Conservation (phyloP, 2,888 invertebrate genomes). For the Rhagonycha lutea region DNA sequence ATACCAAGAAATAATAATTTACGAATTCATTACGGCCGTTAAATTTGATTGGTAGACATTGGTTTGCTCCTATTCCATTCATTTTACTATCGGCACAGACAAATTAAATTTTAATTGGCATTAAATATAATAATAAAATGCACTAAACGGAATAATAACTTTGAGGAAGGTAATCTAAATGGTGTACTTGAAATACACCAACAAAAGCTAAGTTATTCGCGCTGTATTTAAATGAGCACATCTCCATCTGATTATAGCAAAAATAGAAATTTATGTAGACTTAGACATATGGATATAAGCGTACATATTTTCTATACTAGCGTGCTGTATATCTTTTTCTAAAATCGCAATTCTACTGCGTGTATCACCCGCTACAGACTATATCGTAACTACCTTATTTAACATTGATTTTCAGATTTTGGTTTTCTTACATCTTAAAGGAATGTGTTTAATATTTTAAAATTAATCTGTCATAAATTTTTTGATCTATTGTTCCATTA, state of each 20-base stretch:
- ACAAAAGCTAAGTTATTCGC: constrained; percentile 7
- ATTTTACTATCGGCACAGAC: background rate
- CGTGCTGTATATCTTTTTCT: constrained; percentile 16
- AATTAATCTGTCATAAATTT: background rate
- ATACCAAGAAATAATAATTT: background rate
- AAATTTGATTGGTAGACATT: background rate
- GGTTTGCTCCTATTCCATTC: background rate
- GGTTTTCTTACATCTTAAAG: background rate
- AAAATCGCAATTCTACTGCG: constrained; percentile 11
- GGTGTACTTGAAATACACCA: constrained; percentile 3
- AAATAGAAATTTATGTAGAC: constrained; percentile 22
- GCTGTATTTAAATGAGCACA: constrained; percentile 22
- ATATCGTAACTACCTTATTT: background rate
- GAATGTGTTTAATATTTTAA: background rate
- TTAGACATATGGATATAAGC: constrained; percentile 9
- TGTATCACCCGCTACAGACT: constrained; percentile 13
- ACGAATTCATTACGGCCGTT: background rate
- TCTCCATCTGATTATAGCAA: constrained; percentile 22
- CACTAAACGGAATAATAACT: background rate
- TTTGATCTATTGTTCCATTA: background rate
- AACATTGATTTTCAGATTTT: background rate
- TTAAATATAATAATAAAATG: background rate
- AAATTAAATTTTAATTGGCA: background rate
- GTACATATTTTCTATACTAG: constrained; percentile 14
- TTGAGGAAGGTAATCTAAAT: background rate